Conservation (phyloP, 2,113 vertebrate genomes). For the Ptilorrhoa leucosticta region DNA sequence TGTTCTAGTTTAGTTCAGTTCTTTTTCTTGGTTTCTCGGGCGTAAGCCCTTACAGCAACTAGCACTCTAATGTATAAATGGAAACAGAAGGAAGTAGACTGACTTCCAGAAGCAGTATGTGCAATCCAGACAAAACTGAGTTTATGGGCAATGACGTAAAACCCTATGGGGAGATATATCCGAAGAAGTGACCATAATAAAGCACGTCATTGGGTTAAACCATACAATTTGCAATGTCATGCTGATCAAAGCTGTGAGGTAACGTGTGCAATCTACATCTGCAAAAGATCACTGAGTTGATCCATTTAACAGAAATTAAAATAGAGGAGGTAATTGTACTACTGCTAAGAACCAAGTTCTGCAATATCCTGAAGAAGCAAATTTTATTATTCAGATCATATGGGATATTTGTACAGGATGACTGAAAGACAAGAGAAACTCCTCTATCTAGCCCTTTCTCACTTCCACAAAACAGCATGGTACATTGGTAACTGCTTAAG, state of each 20-base stretch:
- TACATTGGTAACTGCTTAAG: not conserved
- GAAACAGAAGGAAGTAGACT: slow-evolving; percentile 12
- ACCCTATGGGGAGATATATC: not conserved
- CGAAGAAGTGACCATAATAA: not conserved
- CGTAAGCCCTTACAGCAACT: not conserved
- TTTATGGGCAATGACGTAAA: not conserved
- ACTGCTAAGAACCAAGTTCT: not conserved
- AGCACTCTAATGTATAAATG: not conserved
- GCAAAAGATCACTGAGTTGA: not conserved
- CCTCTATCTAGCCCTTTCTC: not conserved
- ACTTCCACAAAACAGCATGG: not conserved
- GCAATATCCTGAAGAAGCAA: not conserved
- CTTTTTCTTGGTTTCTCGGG: not conserved
- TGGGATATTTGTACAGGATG: not conserved
- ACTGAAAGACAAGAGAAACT: not conserved
- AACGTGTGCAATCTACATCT: not conserved
- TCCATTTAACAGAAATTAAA: not conserved
- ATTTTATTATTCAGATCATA: not conserved
- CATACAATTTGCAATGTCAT: not conserved
- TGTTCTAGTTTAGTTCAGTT: not conserved
- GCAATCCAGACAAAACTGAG: not conserved
- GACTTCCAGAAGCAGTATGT: not conserved
- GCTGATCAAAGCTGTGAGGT: not conserved
- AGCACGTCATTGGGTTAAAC: not conserved
- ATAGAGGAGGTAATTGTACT: not conserved